Evolutionary conservation across 2,113 vertebrate species (phyloP).

Genomic region (Meriones unguiculatus): DNA sequence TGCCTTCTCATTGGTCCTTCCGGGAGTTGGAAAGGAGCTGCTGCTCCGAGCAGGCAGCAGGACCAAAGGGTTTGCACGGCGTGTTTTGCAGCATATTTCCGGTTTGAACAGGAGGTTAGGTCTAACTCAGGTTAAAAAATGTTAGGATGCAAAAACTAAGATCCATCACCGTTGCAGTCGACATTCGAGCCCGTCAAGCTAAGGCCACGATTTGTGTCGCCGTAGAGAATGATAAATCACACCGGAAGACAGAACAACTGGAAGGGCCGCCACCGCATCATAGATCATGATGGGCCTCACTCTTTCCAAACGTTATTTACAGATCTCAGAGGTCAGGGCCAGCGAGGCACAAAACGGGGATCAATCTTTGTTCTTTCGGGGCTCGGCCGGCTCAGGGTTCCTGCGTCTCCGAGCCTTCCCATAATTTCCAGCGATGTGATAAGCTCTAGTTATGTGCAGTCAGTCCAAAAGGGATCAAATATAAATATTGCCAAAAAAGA

Average conservation of each 20-base stretch:
- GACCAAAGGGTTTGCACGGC: slow-evolving; percentile 23
- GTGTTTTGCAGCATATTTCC: slow-evolving; percentile 60
- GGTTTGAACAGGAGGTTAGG: slow-evolving; percentile 79
- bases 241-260: slow-evolving; percentile 85
- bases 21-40: neutral
- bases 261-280: slow-evolving; percentile 84
- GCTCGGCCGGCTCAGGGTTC: slow-evolving; percentile 62
- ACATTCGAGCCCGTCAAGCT: slow-evolving; percentile 84
- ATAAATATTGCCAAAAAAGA: slow-evolving; percentile 74
- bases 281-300: slow-evolving; percentile 87
- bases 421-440: slow-evolving; percentile 78
- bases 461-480: slow-evolving; percentile 80
- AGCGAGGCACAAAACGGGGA: slow-evolving; percentile 82
- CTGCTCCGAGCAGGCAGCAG: neutral
- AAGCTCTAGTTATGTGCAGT: slow-evolving; percentile 76
- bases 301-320: slow-evolving; percentile 87
- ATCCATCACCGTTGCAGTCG: slow-evolving; percentile 84
- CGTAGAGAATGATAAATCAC: slow-evolving; percentile 88
- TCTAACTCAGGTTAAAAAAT: slow-evolving; percentile 82
- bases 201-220: slow-evolving; percentile 86
- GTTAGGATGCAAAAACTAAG: slow-evolving; percentile 83
- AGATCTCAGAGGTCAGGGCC: slow-evolving; percentile 83
- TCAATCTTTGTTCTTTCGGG: slow-evolving; percentile 84
- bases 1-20: neutral
- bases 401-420: slow-evolving; percentile 60